Conservation (phyloP, 2,113 vertebrate genomes). For the Boleophthalmus pectinirostris region DNA sequence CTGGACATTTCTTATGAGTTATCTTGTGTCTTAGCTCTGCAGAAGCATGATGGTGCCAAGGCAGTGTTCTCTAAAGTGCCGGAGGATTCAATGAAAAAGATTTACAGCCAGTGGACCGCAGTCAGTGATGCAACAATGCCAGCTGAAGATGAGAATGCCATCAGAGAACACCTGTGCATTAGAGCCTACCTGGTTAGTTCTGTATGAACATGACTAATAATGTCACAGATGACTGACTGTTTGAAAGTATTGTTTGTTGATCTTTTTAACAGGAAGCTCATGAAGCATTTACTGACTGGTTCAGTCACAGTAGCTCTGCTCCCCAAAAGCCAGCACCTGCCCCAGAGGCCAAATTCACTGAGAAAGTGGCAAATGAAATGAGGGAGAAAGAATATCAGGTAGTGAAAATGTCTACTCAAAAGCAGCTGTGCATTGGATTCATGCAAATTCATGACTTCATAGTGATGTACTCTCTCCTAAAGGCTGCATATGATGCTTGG, state of each 20-base stretch:
- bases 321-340: conserved; percentile 87
- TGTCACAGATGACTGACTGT: background rate
- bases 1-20: background rate
- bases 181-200: conserved; percentile 90
- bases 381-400: conserved; percentile 95
- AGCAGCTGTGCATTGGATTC: background rate
- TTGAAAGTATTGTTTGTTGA: background rate
- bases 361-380: conserved; percentile 94
- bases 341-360: conserved; percentile 89
- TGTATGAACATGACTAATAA: background rate
- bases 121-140: conserved; percentile 84
- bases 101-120: conserved; percentile 90
- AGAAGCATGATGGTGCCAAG: conserved; percentile 95
- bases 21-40: conserved; percentile 78
- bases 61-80: conserved; percentile 95
- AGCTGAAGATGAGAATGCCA: conserved; percentile 92
- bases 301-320: conserved; percentile 89
- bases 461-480: conserved; percentile 10
- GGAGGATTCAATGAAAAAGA: conserved; percentile 92
- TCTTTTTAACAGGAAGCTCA: conserved; percentile 87
- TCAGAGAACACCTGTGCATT: conserved; percentile 94
- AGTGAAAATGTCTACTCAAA: background rate
- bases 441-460: background rate
- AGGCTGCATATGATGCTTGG: conserved; percentile 88
- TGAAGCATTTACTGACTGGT: conserved; percentile 96